Evolutionary conservation across 2,113 vertebrate species (phyloP).

Genomic region (Scortum barcoo): DNA sequence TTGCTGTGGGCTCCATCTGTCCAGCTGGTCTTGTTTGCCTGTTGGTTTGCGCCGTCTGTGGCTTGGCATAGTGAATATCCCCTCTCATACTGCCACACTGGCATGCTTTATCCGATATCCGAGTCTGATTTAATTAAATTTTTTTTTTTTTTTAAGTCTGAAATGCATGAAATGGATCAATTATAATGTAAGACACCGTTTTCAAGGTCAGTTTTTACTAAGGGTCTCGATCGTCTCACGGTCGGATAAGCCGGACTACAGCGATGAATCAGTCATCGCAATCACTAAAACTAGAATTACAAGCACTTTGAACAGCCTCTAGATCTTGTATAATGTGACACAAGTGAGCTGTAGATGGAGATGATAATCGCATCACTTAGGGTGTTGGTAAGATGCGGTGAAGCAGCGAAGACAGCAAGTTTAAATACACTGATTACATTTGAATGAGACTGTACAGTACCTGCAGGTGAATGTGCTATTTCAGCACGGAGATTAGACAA

Average conservation of each 20-base stretch:
- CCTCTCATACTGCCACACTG: conserved; percentile 26
- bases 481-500: conserved; percentile 66
- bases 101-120: conserved; percentile 1
- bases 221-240: conserved; percentile 13
- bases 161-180: conserved; percentile 9
- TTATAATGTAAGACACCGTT: neutral
- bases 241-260: conserved; percentile 13
- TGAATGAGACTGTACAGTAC: conserved; percentile 49
- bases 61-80: conserved; percentile 44
- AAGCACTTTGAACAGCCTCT: conserved; percentile 9
- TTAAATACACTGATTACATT: conserved; percentile 50
- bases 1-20: conserved; percentile 67
- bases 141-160: too few species aligned
- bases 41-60: conserved; percentile 49
- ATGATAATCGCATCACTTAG: conserved; percentile 31
- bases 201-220: conserved; percentile 39
- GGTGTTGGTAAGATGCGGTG: conserved; percentile 28
- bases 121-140: neutral
- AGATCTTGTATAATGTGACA: conserved; percentile 34
- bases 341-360: conserved; percentile 23
- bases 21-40: conserved; percentile 69
- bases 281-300: conserved; percentile 31
- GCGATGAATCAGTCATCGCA: conserved; percentile 12
- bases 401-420: conserved; percentile 42
- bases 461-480: conserved; percentile 59